Evolutionary conservation across 2,113 vertebrate genomes (phyloP).

Genomic region (Notiomystis cincta): DNA sequence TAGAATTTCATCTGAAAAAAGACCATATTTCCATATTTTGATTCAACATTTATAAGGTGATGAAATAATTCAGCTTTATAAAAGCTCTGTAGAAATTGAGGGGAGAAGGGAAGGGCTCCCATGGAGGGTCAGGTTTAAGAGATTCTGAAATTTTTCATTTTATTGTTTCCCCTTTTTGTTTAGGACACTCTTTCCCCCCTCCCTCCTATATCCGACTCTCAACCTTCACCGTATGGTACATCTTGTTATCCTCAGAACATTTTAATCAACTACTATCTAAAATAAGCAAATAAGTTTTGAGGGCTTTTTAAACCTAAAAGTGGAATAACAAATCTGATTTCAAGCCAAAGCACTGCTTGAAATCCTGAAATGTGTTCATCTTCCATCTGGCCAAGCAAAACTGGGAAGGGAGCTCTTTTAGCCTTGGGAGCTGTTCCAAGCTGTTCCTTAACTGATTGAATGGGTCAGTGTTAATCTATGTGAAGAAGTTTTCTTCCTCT

Average conservation of each 20-base stretch:
- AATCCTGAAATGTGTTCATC: neutral
- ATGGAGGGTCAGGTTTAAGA: neutral
- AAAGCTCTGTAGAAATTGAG: neutral
- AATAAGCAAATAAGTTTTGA: neutral
- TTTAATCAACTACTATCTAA: neutral
- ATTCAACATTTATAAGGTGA: neutral
- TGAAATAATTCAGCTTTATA: neutral
- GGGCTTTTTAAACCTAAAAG: neutral
- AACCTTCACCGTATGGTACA: neutral
- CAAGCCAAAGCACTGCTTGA: neutral
- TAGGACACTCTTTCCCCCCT: rapidly evolving
- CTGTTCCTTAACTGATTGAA: neutral
- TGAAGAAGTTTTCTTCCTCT: slow-evolving; percentile 2
- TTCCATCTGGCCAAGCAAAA: slow-evolving; percentile 18
- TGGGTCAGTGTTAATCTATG: slow-evolving; percentile 31
- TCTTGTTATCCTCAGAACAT: neutral
- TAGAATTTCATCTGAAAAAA: neutral
- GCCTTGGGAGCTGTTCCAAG: slow-evolving; percentile 15
- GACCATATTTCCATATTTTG: neutral
- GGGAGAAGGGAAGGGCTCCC: neutral
- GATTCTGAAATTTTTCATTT: neutral
- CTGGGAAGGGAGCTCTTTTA: slow-evolving; percentile 10
- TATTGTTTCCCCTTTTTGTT: neutral
- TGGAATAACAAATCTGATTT: neutral
- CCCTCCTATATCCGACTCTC: neutral